Conservation (phyloP, 2,113 vertebrate species). For the Labeo rohita region DNA sequence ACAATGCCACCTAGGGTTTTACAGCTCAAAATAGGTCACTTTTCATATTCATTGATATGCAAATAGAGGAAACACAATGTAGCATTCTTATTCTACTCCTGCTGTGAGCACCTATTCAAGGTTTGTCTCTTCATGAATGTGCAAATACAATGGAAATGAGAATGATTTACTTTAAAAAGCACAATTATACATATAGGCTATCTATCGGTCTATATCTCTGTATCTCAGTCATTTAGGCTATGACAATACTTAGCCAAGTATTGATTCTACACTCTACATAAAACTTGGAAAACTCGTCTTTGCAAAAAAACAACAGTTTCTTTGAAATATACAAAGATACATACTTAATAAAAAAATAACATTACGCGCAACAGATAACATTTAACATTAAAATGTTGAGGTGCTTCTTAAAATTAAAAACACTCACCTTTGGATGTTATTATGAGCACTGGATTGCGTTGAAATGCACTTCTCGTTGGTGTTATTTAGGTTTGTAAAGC, state of each 20-base stretch:
- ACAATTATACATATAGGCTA: neutral
- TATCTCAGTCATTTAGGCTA: neutral
- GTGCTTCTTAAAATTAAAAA: neutral
- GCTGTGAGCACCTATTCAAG: constrained; percentile 30
- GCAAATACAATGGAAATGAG: constrained; percentile 15
- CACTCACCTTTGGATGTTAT: constrained; percentile 15
- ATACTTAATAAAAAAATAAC: neutral
- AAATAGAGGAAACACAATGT: constrained; percentile 46
- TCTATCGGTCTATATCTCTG: too few species aligned
- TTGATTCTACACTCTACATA: neutral
- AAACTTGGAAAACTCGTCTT: neutral
- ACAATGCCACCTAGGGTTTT: constrained; percentile 34
- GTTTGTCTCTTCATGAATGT: constrained; percentile 30
- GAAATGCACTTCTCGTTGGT: neutral
- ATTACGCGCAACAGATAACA: neutral
- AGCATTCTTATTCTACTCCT: constrained; percentile 41
- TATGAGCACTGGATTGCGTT: neutral
- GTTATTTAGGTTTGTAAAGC: neutral
- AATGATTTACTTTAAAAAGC: neutral
- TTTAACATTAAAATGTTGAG: too few species aligned
- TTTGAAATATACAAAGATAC: too few species aligned
- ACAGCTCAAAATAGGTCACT: constrained; percentile 39
- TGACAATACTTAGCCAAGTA: neutral
- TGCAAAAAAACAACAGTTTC: neutral
- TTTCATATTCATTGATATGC: constrained; percentile 48